Base-by-base conservation (phyloP, 2,113 vertebrate species). In the Festucalex cinctus region DNA sequence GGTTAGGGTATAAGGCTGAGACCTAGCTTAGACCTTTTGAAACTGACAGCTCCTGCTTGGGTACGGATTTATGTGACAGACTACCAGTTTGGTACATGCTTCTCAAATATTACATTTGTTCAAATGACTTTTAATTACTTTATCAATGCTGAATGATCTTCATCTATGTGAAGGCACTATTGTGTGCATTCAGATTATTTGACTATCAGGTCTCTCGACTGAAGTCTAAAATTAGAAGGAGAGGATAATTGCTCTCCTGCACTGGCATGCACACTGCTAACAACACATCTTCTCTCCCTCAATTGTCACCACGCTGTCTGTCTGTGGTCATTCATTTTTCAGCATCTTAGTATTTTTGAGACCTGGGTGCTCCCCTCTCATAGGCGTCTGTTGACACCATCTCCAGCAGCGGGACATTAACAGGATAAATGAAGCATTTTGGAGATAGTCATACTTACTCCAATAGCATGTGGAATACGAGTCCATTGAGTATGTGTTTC, bases 141-240 rank as follows among this genome's bases (percentile, higher is more conserved):
- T 32, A 32, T 2, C 28, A 32, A 32, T 32, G 4, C 4, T 32
- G 28, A 32, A 32, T 32, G 28, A 32, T 32, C 2, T 32, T 32
- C 28, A 32, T 4, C 4, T 32, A 32, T 32, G 28, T 32, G 28
- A 32, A 32, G 28, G 28, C 28, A 32, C 28, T 32, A 48, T 69
- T 73, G 64, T 81, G 35, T 78, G 35, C 7, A 35, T 68, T 68
- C 67, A 73, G 22, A 17, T 4, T 2, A 16, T 69, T 49, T 71
- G 19, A 66, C 28, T 51, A 6, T 70, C 57, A 32, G 48, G 60
- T 60, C 68, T 71, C 66, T 75, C 39, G 13, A 63, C 68, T 49
- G 12, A 9, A 37, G 58, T 74, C 71, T 82, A 74, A 74, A 79
- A 74, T 73, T 69, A 77, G 76, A 71, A 68, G n/a, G 3, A 26